These are phyloP conservation scores for Phyllostomus discolor DNA, from an alignment of 2,113 vertebrate genomes.

Conservation along the genomic window DNA sequence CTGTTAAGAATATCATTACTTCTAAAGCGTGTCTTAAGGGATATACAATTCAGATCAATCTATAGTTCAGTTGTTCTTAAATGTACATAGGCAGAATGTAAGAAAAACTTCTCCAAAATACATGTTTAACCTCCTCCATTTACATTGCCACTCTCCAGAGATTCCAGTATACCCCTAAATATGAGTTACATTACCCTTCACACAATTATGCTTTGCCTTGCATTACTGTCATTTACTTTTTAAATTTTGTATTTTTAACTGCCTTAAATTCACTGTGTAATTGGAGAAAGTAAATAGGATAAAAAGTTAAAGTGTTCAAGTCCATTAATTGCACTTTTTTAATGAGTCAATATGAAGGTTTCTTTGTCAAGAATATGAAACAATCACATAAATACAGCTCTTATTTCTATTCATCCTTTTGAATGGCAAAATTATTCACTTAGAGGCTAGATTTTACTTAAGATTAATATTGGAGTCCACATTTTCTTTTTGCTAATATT, in stretches of 20 bases:
- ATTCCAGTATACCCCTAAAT: background rate
- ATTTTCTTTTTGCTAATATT: background rate
- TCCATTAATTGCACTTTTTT: background rate
- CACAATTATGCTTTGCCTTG: background rate
- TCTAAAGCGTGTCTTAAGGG: background rate
- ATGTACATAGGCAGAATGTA: background rate
- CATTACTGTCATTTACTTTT: background rate
- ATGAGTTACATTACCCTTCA: background rate
- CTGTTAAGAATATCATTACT: background rate
- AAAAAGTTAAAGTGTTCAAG: background rate
- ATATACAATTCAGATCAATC: background rate
- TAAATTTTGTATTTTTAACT: background rate
- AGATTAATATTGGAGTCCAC: background rate
- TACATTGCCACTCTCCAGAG: background rate
- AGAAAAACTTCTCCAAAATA: background rate
- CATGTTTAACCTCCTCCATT: background rate
- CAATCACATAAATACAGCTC: background rate
- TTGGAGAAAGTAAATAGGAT: background rate
- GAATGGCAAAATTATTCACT: background rate
- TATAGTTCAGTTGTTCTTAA: background rate
- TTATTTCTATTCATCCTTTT: background rate
- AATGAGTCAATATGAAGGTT: background rate
- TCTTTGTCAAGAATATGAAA: background rate
- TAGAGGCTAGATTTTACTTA: background rate
- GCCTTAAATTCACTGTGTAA: background rate